Evolutionary conservation across 2,797 vertebrate species (phyloP).

Genomic region (Rhabdomys pumilio): DNA sequence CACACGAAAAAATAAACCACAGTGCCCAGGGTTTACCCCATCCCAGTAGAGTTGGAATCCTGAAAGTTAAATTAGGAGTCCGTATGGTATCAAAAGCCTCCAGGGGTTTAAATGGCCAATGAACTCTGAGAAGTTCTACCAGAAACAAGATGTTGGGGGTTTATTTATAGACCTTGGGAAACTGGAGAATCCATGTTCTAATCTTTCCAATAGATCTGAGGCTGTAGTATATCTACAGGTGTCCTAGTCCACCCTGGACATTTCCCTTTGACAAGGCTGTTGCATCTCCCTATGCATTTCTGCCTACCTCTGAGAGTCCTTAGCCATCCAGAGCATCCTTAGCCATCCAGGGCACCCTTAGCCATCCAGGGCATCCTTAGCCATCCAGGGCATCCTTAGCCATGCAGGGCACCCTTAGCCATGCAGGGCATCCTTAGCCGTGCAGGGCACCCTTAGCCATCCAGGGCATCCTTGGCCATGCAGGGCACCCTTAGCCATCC

Average conservation of each 20-base stretch:
- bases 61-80: not conserved
- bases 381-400: too few species aligned
- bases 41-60: not conserved
- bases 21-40: not conserved
- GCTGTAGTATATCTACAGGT: too few species aligned
- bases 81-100: not conserved
- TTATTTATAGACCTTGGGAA: not conserved
- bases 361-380: too few species aligned
- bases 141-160: not conserved
- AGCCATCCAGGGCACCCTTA: not conserved
- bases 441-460: too few species aligned
- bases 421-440: too few species aligned
- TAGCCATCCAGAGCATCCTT: too few species aligned
- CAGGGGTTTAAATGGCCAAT: not conserved
- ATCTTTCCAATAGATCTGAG: not conserved
- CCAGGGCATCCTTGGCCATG: too few species aligned
- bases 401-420: too few species aligned
- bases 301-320: not conserved
- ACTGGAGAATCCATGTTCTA: not conserved
- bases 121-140: conserved; percentile 2
- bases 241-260: not conserved
- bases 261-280: not conserved
- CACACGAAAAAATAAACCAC: not conserved
- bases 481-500: too few species aligned
- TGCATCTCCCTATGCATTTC: not conserved